phyloP scores from a whole-genome alignment of 2,797 vertebrate genomes.

The Cuculus canorus region DNA sequence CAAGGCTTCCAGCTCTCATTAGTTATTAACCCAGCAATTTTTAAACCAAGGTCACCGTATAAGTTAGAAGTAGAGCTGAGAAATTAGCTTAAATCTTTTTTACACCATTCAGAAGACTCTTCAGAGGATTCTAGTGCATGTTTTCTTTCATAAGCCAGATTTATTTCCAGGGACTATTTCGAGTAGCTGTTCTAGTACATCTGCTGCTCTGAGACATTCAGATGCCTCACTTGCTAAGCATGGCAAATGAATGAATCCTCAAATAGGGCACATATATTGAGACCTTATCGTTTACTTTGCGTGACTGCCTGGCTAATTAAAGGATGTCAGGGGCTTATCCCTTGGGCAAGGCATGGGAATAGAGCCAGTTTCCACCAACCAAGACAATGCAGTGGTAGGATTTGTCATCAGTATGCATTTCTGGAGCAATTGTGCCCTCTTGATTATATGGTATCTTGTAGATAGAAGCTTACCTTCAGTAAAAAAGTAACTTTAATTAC shows the following conservation, averaged over 20 bases:
- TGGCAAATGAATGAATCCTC: constrained; percentile 2
- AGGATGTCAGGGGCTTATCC: neutral
- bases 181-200: neutral
- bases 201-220: neutral
- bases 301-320: constrained; percentile 2
- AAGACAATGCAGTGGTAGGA: neutral
- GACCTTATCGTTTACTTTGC: constrained; percentile 18
- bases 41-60: neutral
- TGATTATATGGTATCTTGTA: neutral
- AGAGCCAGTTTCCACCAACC: neutral
- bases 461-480: neutral
- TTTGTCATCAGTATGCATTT: neutral
- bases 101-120: neutral
- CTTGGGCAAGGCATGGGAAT: neutral
- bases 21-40: neutral
- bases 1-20: neutral
- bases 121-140: neutral
- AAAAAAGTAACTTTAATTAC: neutral
- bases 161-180: neutral
- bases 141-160: neutral
- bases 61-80: neutral
- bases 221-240: neutral
- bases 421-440: neutral
- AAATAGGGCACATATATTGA: neutral
- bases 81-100: neutral